Evolutionary conservation across 2,888 invertebrate genomes (phyloP).

Genomic region (Lasioglossum villosulum): DNA sequence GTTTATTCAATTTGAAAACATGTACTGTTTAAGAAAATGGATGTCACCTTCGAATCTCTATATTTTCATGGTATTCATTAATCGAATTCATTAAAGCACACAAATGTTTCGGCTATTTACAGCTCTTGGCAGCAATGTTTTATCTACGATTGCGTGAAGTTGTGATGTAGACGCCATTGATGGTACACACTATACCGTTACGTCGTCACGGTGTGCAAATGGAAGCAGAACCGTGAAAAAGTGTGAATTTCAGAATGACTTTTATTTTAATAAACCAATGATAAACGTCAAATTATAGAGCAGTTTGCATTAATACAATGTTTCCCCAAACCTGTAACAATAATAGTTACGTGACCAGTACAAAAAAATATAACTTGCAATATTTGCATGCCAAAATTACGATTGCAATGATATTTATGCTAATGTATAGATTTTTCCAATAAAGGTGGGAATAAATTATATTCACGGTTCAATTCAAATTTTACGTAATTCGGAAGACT

Average conservation of each 20-base stretch:
- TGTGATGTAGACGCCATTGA: conserved; percentile 42
- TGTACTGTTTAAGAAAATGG: neutral
- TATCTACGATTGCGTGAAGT: neutral
- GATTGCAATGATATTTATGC: neutral
- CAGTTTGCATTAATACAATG: neutral
- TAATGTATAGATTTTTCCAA: neutral
- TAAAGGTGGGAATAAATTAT: neutral
- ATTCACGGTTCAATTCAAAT: neutral
- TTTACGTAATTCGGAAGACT: neutral
- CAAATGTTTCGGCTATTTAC: neutral
- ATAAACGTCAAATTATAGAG: neutral
- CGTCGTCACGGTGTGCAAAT: conserved; percentile 76
- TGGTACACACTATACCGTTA: conserved; percentile 77
- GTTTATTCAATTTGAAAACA: neutral
- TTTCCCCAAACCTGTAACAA: neutral
- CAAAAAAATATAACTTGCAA: neutral
- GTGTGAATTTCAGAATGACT: conserved; percentile 1
- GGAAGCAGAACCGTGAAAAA: conserved; percentile 46
- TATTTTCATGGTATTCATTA: neutral
- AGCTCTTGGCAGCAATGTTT: neutral
- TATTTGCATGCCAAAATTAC: neutral
- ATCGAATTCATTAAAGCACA: neutral
- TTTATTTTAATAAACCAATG: conserved; percentile 19
- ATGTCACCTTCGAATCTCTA: neutral
- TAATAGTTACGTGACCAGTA: neutral